Evolutionary conservation across 2,113 vertebrate species (phyloP).

Genomic region (Actenoides lindsayi): DNA sequence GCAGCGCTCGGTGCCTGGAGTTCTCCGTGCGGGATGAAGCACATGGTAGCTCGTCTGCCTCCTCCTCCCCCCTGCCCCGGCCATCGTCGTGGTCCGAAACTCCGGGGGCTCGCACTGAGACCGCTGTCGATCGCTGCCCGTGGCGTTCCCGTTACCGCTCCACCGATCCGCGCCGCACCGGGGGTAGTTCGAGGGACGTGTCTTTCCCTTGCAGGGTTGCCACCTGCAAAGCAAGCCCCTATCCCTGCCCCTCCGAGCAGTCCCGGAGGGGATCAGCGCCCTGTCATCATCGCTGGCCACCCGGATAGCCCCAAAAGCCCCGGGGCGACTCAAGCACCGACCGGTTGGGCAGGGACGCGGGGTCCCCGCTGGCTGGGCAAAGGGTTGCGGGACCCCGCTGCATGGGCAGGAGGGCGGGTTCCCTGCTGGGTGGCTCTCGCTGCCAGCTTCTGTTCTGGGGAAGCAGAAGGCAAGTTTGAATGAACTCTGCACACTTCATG

Average conservation of each 20-base stretch:
- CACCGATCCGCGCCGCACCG: neutral
- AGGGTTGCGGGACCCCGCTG: neutral
- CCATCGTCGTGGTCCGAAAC: neutral
- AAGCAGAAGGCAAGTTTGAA: slow-evolving; percentile 26
- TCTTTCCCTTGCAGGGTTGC: neutral
- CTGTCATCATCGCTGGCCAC: neutral
- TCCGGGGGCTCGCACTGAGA: neutral
- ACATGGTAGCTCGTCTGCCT: neutral
- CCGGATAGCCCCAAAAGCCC: neutral
- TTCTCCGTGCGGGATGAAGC: neutral
- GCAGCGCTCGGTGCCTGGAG: neutral
- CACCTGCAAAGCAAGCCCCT: neutral
- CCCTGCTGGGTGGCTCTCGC: neutral
- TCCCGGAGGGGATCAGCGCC: neutral
- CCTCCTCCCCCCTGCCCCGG: neutral
- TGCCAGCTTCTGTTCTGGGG: neutral
- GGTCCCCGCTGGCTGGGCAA: neutral
- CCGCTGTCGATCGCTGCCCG: neutral
- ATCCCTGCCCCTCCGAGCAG: neutral
- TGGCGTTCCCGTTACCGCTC: neutral
- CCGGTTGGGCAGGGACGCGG: neutral
- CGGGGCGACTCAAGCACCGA: neutral
- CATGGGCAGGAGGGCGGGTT: neutral
- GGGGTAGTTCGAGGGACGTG: neutral
- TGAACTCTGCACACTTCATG: slow-evolving; percentile 6